Conservation (phyloP, 2,888 invertebrate genomes). For the Myathropa florea region DNA sequence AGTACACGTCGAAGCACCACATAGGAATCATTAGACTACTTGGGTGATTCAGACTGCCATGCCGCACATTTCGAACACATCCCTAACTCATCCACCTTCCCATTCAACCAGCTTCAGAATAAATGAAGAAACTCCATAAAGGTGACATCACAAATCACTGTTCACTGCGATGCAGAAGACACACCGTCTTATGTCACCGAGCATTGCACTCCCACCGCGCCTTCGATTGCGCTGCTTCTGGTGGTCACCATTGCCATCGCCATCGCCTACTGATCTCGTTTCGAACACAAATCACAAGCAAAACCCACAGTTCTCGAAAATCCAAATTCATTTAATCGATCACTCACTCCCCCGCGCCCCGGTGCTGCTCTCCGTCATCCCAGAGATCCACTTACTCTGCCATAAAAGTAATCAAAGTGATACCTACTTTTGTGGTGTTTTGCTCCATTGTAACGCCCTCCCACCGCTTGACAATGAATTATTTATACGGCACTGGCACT, state of each 20-base stretch:
- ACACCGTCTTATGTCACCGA: background rate
- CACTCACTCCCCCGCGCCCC: background rate
- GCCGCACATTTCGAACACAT: too few species aligned
- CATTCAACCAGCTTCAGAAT: too few species aligned
- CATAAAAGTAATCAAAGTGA: slow-evolving; percentile 59
- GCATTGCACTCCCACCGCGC: background rate
- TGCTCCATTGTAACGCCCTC: slow-evolving; percentile 42
- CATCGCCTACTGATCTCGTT: background rate
- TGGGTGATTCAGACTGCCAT: too few species aligned
- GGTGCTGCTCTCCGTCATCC: background rate
- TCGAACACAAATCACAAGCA: background rate
- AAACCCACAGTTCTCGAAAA: background rate
- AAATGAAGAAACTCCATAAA: too few species aligned
- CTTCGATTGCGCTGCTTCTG: background rate
- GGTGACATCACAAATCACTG: too few species aligned
- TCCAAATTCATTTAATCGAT: background rate
- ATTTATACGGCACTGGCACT: slow-evolving; percentile 58
- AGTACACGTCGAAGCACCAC: too few species aligned
- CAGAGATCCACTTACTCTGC: slow-evolving; percentile 34
- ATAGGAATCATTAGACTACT: too few species aligned
- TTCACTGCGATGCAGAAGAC: background rate
- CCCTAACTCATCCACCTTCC: too few species aligned
- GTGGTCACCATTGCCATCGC: background rate
- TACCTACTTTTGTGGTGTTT: slow-evolving; percentile 43
- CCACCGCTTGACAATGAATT: slow-evolving; percentile 61